Conservation (phyloP, 2,888 invertebrate genomes). For the Drosophila limbata region DNA sequence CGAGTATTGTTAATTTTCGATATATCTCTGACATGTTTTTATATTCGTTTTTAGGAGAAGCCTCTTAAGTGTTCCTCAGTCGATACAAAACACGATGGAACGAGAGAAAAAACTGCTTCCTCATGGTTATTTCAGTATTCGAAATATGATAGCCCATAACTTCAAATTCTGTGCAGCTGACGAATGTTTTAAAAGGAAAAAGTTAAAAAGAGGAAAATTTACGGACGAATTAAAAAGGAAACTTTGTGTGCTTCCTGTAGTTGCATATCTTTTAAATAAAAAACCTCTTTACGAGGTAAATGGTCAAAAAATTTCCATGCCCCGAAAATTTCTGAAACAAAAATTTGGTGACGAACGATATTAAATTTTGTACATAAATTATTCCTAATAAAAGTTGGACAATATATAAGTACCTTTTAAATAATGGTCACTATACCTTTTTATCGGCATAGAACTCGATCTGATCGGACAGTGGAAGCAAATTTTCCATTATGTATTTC, state of each 20-base stretch:
- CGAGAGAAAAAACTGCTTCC: conserved; percentile 61
- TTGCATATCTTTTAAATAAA: conserved; percentile 3
- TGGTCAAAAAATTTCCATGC: too few species aligned
- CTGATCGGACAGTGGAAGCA: too few species aligned
- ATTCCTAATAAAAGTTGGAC: too few species aligned
- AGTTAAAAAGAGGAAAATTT: background rate
- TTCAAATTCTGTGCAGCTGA: conserved; percentile 56
- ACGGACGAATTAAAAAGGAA: background rate
- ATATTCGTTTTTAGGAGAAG: conserved; percentile 37
- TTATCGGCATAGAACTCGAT: too few species aligned
- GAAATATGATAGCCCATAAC: conserved; percentile 70
- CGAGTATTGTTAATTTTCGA: conserved; percentile 71
- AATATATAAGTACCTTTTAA: too few species aligned
- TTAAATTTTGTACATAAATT: too few species aligned
- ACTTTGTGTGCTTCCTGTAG: conserved; percentile 28
- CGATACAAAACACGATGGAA: conserved; percentile 11
- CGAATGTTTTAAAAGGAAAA: background rate
- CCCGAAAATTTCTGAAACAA: too few species aligned
- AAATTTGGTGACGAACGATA: too few species aligned
- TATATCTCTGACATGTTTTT: conserved; percentile 47
- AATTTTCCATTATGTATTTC: too few species aligned
- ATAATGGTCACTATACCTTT: too few species aligned
- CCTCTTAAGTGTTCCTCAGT: conserved; percentile 60
- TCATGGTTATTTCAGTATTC: conserved; percentile 70
- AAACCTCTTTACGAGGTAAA: too few species aligned